Percentiles rank a stretch among this genome's conserved stretches.
phyloP scores from a whole-genome alignment of 2,797 vertebrate genomes.

The Carcharodon carcharias region DNA sequence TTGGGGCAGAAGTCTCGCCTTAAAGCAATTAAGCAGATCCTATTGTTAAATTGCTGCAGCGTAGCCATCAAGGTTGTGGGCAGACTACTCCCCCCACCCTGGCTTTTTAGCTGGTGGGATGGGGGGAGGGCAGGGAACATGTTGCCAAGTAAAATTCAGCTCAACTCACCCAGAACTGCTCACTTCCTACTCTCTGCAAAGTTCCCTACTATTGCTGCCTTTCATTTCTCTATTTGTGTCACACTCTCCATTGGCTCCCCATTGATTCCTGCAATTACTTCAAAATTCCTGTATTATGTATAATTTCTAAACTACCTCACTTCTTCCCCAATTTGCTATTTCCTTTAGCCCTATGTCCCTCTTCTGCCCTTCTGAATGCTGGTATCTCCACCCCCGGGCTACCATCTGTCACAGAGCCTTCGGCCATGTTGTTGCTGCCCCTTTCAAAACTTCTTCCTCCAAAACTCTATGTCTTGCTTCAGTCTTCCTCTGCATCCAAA shows the following conservation, averaged over 20 bases:
- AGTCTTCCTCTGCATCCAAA: not conserved
- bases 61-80: too few relatives aligned
- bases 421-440: not conserved
- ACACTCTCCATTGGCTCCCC: not conserved
- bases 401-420: not conserved
- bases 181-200: not conserved
- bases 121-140: too few relatives aligned
- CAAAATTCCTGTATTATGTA: not conserved
- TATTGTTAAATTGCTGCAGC: too few relatives aligned
- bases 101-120: too few relatives aligned
- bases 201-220: not conserved
- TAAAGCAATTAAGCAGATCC: too few relatives aligned
- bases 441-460: not conserved
- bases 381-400: too few relatives aligned
- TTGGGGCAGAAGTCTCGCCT: too few relatives aligned
- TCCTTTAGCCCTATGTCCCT: not conserved
- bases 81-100: too few relatives aligned
- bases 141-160: too few relatives aligned
- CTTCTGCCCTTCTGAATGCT: not conserved
- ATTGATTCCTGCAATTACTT: not conserved
- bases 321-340: not conserved
- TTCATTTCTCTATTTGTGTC: not conserved
- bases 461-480: not conserved
- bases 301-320: not conserved
- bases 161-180: not conserved